A percentile compares a stretch with the other conserved stretches of the same genome.
phyloP scores from a whole-genome alignment of 2,888 invertebrate genomes.

The Leptinotarsa rubiginosa region DNA sequence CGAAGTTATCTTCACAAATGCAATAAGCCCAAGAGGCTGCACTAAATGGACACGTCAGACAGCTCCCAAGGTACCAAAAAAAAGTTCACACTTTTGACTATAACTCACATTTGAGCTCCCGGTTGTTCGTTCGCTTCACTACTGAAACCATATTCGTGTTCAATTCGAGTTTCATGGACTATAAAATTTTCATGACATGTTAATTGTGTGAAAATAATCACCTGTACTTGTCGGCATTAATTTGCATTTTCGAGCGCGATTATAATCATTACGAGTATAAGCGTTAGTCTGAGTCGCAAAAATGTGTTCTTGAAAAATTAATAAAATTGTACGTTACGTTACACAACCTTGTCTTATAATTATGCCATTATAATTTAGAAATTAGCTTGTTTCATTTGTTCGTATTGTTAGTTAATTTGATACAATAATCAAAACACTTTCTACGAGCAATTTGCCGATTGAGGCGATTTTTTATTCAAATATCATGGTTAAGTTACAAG shows the following conservation, averaged over 20 bases:
- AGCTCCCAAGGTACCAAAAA: too few species aligned
- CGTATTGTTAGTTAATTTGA: conserved; percentile 41
- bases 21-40: too few species aligned
- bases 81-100: too few species aligned
- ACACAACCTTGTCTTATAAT: conserved; percentile 41
- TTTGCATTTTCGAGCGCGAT: neutral
- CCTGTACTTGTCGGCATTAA: neutral
- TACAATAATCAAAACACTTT: conserved; percentile 48
- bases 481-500: conserved; percentile 25
- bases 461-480: conserved; percentile 28
- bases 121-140: too few species aligned
- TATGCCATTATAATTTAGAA: conserved; percentile 46
- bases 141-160: neutral
- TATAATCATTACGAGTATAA: neutral
- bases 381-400: conserved; percentile 39
- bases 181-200: conserved; percentile 8
- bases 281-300: conserved; percentile 1
- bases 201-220: conserved; percentile 7
- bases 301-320: conserved; percentile 13
- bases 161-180: neutral
- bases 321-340: conserved; percentile 23
- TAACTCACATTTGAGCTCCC: too few species aligned
- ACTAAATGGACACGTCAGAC: too few species aligned
- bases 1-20: too few species aligned
- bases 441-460: conserved; percentile 44